Conservation (phyloP, 1,140 invertebrate genomes). For the Drosophila sp. region DNA sequence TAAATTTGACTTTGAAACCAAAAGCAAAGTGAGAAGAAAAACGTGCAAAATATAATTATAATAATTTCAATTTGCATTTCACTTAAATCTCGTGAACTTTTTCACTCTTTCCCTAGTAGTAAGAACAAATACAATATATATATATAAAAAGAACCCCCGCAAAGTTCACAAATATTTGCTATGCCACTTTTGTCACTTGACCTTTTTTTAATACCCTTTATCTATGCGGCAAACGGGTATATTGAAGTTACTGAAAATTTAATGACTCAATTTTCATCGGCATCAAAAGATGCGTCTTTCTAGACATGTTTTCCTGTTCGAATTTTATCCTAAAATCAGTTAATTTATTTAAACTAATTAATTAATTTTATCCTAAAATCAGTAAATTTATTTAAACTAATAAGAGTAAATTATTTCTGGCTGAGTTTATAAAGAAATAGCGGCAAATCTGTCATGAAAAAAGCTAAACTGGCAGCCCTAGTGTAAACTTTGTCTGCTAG, state of each 20-base stretch:
- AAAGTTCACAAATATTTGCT: conserved; percentile 53
- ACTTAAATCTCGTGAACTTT: not conserved
- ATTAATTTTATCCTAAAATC: too few species aligned
- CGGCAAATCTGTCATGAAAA: too few species aligned
- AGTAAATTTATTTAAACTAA: too few species aligned
- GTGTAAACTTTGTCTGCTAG: too few species aligned
- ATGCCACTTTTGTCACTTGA: conserved; percentile 60
- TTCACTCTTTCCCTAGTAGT: not conserved
- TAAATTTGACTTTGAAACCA: conserved; percentile 4
- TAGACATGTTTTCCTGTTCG: too few species aligned
- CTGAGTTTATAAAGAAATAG: too few species aligned
- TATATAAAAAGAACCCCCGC: conserved; percentile 16
- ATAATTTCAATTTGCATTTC: conserved; percentile 31
- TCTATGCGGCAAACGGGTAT: not conserved
- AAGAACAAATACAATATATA: conserved; percentile 13
- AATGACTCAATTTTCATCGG: too few species aligned
- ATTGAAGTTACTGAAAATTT: not conserved
- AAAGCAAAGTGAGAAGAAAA: not conserved
- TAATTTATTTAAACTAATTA: too few species aligned
- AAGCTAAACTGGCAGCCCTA: too few species aligned
- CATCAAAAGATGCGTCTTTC: too few species aligned
- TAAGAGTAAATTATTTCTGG: too few species aligned
- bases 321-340: too few species aligned
- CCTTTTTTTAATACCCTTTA: conserved; percentile 46
- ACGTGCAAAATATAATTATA: not conserved